These are phyloP conservation scores for Scophthalmus maximus DNA, from an alignment of 2,113 vertebrate genomes.

Conservation along the genomic window DNA sequence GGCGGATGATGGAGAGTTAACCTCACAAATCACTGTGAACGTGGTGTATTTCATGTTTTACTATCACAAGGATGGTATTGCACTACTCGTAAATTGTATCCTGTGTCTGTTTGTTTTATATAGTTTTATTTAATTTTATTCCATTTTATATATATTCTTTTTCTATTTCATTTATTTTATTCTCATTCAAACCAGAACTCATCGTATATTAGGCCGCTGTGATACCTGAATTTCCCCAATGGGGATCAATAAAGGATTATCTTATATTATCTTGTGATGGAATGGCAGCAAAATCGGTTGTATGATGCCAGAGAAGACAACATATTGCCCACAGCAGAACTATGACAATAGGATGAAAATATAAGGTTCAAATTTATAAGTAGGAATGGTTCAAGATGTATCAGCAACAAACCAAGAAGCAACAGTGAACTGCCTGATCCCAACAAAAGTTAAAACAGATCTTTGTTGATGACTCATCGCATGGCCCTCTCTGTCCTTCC, in stretches of 20 bases:
- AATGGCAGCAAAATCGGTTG: background rate
- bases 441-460: constrained; percentile 21
- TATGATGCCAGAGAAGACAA: background rate
- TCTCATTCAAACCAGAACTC: too few relatives aligned
- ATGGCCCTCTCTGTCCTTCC: constrained; percentile 71
- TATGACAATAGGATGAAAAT: background rate
- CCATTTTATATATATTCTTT: too few relatives aligned
- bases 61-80: background rate
- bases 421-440: constrained; percentile 20
- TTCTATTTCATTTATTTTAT: too few relatives aligned
- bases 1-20: constrained; percentile 4
- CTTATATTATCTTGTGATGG: too few relatives aligned
- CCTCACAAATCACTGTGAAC: background rate
- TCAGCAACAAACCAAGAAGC: background rate
- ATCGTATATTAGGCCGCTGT: too few relatives aligned
- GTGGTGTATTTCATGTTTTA: background rate
- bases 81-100: too few relatives aligned
- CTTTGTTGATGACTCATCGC: constrained; percentile 73
- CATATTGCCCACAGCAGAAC: too few relatives aligned
- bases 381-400: background rate
- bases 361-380: background rate
- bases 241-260: too few relatives aligned
- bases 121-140: too few relatives aligned
- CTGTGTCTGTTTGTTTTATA: too few relatives aligned
- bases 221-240: too few relatives aligned